phyloP scores from a whole-genome alignment of 2,797 vertebrate species.

The Tadarida brasiliensis region DNA sequence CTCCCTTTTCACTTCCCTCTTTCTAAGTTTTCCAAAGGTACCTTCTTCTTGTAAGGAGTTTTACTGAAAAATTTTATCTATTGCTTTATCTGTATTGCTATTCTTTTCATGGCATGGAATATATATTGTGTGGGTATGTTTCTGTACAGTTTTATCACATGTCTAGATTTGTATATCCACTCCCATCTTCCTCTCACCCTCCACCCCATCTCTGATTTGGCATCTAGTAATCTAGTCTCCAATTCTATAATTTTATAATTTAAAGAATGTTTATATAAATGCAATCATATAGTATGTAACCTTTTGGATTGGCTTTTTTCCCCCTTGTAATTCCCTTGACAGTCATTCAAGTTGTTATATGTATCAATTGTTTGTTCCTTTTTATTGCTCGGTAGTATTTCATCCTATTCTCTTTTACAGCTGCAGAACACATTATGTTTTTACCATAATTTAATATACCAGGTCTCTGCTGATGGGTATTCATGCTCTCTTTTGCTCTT shows the following conservation, averaged over 20 bases:
- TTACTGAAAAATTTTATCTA: slow-evolving; percentile 30
- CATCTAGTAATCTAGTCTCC: slow-evolving; percentile 13
- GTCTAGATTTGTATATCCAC: background rate
- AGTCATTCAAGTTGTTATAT: slow-evolving; percentile 25
- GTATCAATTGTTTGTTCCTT: background rate
- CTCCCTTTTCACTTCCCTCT: background rate
- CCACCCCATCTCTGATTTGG: background rate
- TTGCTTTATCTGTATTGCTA: background rate
- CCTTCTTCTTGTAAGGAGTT: slow-evolving; percentile 17
- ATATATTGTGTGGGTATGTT: background rate
- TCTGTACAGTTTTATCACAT: background rate
- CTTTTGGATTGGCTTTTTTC: slow-evolving; percentile 19
- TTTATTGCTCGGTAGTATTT: slow-evolving; percentile 38
- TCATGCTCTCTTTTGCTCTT: slow-evolving; percentile 49
- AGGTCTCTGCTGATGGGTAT: background rate
- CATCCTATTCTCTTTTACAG: slow-evolving; percentile 24
- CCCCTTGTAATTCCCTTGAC: slow-evolving; percentile 14
- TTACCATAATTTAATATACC: slow-evolving; percentile 25
- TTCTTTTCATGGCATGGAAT: background rate
- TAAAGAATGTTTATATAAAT: background rate
- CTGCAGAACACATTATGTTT: background rate
- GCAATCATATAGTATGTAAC: background rate
- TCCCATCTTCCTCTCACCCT: background rate
- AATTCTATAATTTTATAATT: slow-evolving; percentile 53
- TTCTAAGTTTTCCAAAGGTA: slow-evolving; percentile 20